phyloP scores from a whole-genome alignment of 2,797 vertebrate species.

The Odontamblyopus lacepedii region DNA sequence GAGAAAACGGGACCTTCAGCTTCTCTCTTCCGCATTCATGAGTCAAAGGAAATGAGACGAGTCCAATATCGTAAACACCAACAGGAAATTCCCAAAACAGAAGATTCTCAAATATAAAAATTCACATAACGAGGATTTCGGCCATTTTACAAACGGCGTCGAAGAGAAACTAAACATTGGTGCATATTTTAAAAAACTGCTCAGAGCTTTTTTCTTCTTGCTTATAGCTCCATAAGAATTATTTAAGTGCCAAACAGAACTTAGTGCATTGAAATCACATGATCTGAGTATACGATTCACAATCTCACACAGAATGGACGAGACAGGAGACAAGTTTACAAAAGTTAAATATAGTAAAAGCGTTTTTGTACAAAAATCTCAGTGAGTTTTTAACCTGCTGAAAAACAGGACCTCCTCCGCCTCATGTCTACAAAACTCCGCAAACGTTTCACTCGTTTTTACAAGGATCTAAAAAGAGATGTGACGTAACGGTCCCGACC shows the following conservation, averaged over 20 bases:
- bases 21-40: slow-evolving; percentile 8
- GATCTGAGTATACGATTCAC: slow-evolving; percentile 81
- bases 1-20: too few relatives aligned
- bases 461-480: slow-evolving; percentile 84
- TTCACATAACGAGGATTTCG: slow-evolving; percentile 62
- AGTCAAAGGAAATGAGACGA: slow-evolving; percentile 21
- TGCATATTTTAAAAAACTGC: slow-evolving; percentile 52
- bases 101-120: slow-evolving; percentile 67
- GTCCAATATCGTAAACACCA: slow-evolving; percentile 41
- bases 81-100: slow-evolving; percentile 14
- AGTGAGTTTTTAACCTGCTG: slow-evolving; percentile 67
- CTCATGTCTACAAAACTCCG: slow-evolving; percentile 74
- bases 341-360: slow-evolving; percentile 82
- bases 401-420: slow-evolving; percentile 63
- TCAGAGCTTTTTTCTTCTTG: slow-evolving; percentile 57
- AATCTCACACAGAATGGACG: slow-evolving; percentile 76
- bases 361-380: slow-evolving; percentile 76
- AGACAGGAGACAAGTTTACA: slow-evolving; percentile 75
- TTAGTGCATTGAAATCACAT: slow-evolving; percentile 82
- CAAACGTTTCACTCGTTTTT: slow-evolving; percentile 75
- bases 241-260: slow-evolving; percentile 75
- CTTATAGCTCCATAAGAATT: slow-evolving; percentile 58
- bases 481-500: slow-evolving; percentile 80
- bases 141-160: slow-evolving; percentile 37
- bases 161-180: slow-evolving; percentile 39